A percentile compares a stretch with the other conserved stretches of the same genome.
Conservation (phyloP, 2,113 vertebrate species). For the Mastomys coucha region DNA sequence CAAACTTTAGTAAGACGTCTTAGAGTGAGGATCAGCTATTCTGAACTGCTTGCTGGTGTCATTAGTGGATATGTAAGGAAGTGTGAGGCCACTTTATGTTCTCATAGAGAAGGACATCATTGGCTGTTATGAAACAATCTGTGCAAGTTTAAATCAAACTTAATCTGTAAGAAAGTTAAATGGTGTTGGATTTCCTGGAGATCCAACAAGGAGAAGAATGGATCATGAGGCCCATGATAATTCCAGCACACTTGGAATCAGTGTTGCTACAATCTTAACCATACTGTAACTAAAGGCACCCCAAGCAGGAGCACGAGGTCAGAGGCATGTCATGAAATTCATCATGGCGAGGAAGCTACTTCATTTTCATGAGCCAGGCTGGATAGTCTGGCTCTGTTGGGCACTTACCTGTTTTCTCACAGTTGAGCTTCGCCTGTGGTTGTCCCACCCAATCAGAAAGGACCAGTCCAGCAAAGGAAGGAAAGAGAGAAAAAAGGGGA, state of each 20-base stretch:
- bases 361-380: not conserved
- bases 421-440: slow-evolving; percentile 93
- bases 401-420: slow-evolving; percentile 96
- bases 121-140: not conserved
- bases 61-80: not conserved
- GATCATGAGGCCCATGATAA: not conserved
- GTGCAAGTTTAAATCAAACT: not conserved
- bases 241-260: not conserved
- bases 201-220: not conserved
- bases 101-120: not conserved
- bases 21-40: not conserved
- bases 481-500: slow-evolving; percentile 69
- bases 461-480: slow-evolving; percentile 52
- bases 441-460: slow-evolving; percentile 64
- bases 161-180: not conserved
- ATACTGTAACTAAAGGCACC: not conserved
- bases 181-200: no score
- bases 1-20: not conserved
- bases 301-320: not conserved
- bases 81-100: not conserved
- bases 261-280: not conserved
- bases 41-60: not conserved
- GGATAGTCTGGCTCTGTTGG: not conserved
- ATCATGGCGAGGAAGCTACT: not conserved
- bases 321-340: not conserved